Evolutionary conservation across 2,113 vertebrate genomes (phyloP).

Genomic region (Rhagologus leucostigma): DNA sequence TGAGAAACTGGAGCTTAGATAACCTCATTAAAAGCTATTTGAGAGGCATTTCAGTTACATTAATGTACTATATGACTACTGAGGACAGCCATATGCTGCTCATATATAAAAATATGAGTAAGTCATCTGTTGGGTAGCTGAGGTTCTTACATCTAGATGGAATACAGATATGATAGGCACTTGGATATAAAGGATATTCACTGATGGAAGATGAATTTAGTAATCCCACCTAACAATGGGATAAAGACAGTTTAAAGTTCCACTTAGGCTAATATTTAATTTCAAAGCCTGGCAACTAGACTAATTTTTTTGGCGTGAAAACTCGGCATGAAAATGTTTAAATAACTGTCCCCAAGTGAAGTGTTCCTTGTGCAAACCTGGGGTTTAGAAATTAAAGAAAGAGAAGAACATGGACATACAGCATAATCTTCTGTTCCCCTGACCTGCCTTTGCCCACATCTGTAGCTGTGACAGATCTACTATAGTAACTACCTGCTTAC

Average conservation of each 20-base stretch:
- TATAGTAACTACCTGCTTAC: background rate
- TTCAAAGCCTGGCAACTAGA: background rate
- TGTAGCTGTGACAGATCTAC: background rate
- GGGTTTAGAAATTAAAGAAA: background rate
- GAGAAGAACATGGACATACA: background rate
- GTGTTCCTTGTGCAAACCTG: background rate
- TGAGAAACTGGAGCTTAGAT: background rate
- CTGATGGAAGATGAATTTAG: background rate
- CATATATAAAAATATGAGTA: background rate
- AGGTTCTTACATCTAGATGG: background rate
- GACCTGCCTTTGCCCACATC: background rate
- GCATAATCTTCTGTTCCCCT: background rate
- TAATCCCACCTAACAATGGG: background rate
- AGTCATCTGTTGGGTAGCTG: background rate
- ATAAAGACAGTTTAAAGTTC: background rate
- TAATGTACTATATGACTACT: background rate
- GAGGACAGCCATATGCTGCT: background rate
- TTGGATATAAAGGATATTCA: background rate
- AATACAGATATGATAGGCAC: background rate
- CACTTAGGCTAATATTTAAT: background rate
- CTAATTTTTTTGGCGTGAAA: background rate
- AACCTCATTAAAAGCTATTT: slow-evolving; percentile 11
- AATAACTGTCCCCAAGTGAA: background rate
- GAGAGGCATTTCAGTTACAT: background rate
- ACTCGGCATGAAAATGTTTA: background rate